Evolutionary conservation across 2,888 invertebrate species (phyloP).

Genomic region (Morinoia aosen): DNA sequence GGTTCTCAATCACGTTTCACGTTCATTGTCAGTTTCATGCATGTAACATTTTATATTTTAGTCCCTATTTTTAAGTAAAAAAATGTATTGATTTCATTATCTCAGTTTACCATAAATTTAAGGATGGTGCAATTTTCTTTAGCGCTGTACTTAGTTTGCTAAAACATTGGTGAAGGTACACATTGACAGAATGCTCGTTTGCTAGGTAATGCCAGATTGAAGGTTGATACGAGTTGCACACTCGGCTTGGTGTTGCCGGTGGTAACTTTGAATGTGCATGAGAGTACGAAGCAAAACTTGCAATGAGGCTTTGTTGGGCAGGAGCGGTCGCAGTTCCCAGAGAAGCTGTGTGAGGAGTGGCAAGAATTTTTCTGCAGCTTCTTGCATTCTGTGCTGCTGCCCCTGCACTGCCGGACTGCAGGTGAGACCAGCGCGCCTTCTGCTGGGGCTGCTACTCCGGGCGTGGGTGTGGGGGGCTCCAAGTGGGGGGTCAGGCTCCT

Average conservation of each 20-base stretch:
- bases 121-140: too few relatives aligned
- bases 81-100: too few relatives aligned
- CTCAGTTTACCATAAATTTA: too few relatives aligned
- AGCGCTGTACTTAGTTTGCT: too few relatives aligned
- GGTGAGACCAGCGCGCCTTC: neutral
- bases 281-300: too few relatives aligned
- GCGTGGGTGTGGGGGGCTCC: neutral
- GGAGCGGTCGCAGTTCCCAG: conserved; percentile 54
- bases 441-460: neutral
- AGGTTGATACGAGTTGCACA: neutral
- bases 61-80: too few relatives aligned
- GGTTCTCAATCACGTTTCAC: too few relatives aligned
- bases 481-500: neutral
- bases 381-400: conserved; percentile 35
- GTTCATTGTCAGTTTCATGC: too few relatives aligned
- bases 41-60: too few relatives aligned
- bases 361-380: conserved; percentile 58
- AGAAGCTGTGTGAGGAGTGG: conserved; percentile 62
- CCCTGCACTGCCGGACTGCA: conserved; percentile 14
- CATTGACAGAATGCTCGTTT: neutral
- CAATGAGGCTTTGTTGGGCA: neutral
- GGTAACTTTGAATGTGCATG: too few relatives aligned
- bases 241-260: too few relatives aligned
- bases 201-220: neutral
- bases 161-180: neutral